Base-by-base conservation (phyloP, 2,113 vertebrate species). In the Sinocyclocheilus anophthalmus region DNA sequence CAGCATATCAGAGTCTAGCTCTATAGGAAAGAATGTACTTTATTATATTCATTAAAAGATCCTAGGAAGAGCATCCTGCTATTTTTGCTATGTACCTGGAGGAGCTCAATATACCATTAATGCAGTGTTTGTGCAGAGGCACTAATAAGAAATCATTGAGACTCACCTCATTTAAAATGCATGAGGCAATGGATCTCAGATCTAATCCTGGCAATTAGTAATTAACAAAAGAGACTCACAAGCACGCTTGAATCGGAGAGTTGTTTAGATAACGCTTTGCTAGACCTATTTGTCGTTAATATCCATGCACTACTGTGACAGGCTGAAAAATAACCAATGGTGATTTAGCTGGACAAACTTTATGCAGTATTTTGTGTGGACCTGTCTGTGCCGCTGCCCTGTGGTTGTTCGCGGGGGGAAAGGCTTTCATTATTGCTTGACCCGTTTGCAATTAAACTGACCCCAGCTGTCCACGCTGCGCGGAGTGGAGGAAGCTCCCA, bases 201-300 rank as follows among this genome's bases (percentile, higher is more conserved):
- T 86, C 61, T 83, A 83, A 83, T 83, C 55, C 48, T 69, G 72
- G 77, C 80, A 83, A 87, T 87, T 83, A 87, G 80, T 73, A 83
- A 63, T 69, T 76, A 69, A 83, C 13, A 69, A 45, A 30, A 76
- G 55, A n/a, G 33, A 69, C 57, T 75, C 48, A 72, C 65, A 76
- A 30, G 80, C 85, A 83, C 16, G 39, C 67, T 37, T 50, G 70
- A 76, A 76, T 50, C 20, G 57, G 20, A 20, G 55, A 59, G 59
- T 3, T 57, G 72, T 82, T 75, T 69, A 87, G 85, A 75, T 72
- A 69, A 67, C 22, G 30, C 63, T 80, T 59, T 57, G 63, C 85
- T 63, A 57, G 69, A 86, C 53, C 77, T 26, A 61, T 81, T 81
- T 45, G 85, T 81, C 13, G 8, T 81, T 82, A 82, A 82, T 86